A percentile compares a stretch with the other conserved stretches of the same genome.
Conservation (phyloP, 2,797 vertebrate genomes). For the Cheirogaleus major region DNA sequence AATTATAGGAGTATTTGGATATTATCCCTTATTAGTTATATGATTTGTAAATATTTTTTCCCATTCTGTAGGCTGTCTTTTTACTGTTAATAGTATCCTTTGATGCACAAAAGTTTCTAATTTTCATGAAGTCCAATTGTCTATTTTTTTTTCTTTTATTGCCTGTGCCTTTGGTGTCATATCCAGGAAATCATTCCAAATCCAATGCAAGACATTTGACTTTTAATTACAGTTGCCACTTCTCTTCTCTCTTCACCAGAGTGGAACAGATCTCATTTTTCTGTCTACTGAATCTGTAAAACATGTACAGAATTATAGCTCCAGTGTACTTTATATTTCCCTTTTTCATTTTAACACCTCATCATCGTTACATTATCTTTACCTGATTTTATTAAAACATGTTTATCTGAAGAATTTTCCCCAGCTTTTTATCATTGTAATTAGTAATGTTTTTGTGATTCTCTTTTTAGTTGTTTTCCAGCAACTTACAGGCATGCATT, state of each 20-base stretch:
- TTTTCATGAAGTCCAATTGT: constrained; percentile 19
- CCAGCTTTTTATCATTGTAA: background rate
- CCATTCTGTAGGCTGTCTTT: background rate
- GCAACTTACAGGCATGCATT: constrained; percentile 50
- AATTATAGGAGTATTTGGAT: background rate
- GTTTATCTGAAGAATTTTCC: constrained; percentile 40
- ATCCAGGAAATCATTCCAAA: constrained; percentile 1
- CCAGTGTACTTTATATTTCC: background rate
- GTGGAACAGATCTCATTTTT: constrained; percentile 10
- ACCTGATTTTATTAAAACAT: constrained; percentile 47
- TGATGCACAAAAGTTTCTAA: background rate
- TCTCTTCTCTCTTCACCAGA: constrained; percentile 3
- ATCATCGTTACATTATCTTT: constrained; percentile 10
- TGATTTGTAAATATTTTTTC: constrained; percentile 22
- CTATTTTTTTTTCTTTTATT: constrained; percentile 19
- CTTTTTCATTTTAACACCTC: constrained; percentile 4
- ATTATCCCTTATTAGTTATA: background rate
- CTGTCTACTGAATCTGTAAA: background rate
- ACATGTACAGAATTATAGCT: background rate
- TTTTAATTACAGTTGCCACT: constrained; percentile 50
- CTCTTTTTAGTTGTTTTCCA: constrained; percentile 44
- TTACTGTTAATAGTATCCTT: background rate
- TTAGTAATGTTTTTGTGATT: constrained; percentile 30
- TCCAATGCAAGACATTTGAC: constrained; percentile 15
- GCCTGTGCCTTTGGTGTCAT: background rate